Percentiles rank a stretch among this genome's conserved stretches.
phyloP scores from a whole-genome alignment of 2,113 vertebrate species.

The Cricetomys ansorgei region DNA sequence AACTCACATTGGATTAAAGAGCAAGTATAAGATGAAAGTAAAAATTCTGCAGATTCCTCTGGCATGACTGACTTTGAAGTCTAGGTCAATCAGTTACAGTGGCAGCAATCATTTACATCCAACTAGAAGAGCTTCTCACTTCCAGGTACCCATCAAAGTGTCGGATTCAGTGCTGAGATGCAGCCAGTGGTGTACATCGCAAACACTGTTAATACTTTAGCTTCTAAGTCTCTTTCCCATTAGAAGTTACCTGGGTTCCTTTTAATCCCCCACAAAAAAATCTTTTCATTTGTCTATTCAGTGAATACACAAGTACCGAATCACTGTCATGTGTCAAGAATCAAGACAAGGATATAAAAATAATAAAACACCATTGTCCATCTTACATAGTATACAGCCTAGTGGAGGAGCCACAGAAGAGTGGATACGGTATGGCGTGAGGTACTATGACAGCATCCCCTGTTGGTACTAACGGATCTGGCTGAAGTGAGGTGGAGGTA shows the following conservation, averaged over 20 bases:
- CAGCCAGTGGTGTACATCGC: neutral
- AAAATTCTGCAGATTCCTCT: neutral
- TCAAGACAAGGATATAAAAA: conserved; percentile 39
- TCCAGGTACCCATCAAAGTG: conserved; percentile 6
- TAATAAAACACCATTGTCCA: neutral
- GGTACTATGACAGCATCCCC: neutral
- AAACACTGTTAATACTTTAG: neutral
- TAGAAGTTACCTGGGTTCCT: neutral
- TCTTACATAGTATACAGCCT: neutral
- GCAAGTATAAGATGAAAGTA: conserved; percentile 22
- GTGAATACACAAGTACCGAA: conserved; percentile 48
- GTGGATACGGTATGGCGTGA: neutral
- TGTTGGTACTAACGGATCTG: neutral
- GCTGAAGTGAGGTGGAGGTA: neutral
- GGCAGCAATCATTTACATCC: neutral
- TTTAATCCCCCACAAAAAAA: neutral
- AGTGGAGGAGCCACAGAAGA: conserved; percentile 1
- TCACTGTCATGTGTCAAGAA: neutral
- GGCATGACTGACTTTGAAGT: neutral
- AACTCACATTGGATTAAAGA: neutral
- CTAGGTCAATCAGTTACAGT: neutral
- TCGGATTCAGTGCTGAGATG: neutral
- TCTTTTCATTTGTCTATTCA: conserved; percentile 20
- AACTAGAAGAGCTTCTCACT: conserved; percentile 39
- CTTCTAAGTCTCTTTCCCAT: conserved; percentile 16